Percentiles rank a stretch among this genome's conserved stretches.
Evolutionary conservation across 2,797 vertebrate species (phyloP).

Genomic region (Crenuchus spilurus): DNA sequence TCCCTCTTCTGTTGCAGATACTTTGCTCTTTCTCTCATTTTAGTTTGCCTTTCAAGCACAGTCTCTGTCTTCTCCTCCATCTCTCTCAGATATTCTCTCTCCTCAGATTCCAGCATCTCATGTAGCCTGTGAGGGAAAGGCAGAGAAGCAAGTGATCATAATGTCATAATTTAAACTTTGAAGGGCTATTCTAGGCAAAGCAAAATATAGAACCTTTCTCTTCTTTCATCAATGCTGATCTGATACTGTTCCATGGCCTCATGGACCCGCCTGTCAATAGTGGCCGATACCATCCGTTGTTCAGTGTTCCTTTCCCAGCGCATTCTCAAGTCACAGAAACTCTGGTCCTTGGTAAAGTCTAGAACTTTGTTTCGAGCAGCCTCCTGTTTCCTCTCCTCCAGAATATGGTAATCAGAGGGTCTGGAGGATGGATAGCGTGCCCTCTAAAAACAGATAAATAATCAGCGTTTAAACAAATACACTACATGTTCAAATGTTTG

Average conservation of each 20-base stretch:
- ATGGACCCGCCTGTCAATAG: slow-evolving; percentile 67
- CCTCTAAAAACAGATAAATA: slow-evolving; percentile 63
- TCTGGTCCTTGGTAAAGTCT: slow-evolving; percentile 66
- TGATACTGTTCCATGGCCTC: slow-evolving; percentile 69
- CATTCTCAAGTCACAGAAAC: slow-evolving; percentile 49
- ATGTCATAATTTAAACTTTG: background rate
- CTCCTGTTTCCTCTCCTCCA: slow-evolving; percentile 64
- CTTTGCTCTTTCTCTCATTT: slow-evolving; percentile 78
- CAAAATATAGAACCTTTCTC: slow-evolving; percentile 74
- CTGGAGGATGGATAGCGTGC: slow-evolving; percentile 61
- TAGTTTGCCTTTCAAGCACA: slow-evolving; percentile 68
- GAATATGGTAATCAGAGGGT: slow-evolving; percentile 47
- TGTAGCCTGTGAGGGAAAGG: slow-evolving; percentile 76
- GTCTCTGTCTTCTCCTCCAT: slow-evolving; percentile 77
- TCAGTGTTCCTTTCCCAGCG: slow-evolving; percentile 74
- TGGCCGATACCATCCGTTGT: slow-evolving; percentile 57
- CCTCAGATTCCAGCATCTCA: slow-evolving; percentile 82
- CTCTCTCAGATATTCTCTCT: slow-evolving; percentile 77
- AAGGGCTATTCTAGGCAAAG: background rate
- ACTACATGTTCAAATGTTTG: no score
- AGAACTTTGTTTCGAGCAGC: slow-evolving; percentile 57
- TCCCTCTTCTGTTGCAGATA: slow-evolving; percentile 81
- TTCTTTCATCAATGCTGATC: slow-evolving; percentile 71
- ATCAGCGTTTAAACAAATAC: background rate
- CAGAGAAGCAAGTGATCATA: background rate